Percentiles rank a stretch among this genome's conserved stretches.
Evolutionary conservation across 2,888 invertebrate genomes (phyloP).

Genomic region (Fissipunctia ypsillon): DNA sequence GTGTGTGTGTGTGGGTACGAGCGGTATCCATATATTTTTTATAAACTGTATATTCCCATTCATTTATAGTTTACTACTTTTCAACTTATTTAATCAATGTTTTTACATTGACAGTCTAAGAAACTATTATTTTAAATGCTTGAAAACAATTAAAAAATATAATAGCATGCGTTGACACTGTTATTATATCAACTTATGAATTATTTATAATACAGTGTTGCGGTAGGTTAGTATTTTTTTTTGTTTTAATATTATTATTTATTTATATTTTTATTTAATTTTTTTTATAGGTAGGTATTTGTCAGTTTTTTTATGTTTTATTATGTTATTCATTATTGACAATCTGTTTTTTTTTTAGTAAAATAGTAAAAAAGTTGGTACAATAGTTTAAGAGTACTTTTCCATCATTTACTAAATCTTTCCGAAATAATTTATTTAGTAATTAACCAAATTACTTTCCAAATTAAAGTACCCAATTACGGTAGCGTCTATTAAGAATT

Average conservation of each 20-base stretch:
- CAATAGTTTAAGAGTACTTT: not conserved
- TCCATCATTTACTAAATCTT: constrained; percentile 31
- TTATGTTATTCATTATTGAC: no score
- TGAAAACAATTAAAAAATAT: not conserved
- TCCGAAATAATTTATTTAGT: not conserved
- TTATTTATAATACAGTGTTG: constrained; percentile 18
- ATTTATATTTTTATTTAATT: no score
- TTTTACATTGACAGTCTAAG: not conserved
- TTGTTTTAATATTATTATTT: no score
- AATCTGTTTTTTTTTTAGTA: no score
- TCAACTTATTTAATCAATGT: not conserved
- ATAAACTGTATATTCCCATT: not conserved
- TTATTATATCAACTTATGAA: constrained; percentile 10
- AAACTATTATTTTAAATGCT: not conserved
- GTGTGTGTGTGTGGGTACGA: no score
- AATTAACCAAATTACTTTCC: constrained; percentile 7
- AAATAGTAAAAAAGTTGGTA: not conserved
- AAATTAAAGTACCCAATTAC: constrained; percentile 3
- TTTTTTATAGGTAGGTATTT: not conserved
- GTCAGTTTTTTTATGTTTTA: no score
- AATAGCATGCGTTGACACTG: constrained; percentile 1
- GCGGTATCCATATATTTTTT: not conserved
- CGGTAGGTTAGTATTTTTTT: constrained; percentile 8
- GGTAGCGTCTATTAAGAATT: not conserved
- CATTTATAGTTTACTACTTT: not conserved